phyloP scores from a whole-genome alignment of 2,888 invertebrate species.

The Eutolmus rufibarbis region DNA sequence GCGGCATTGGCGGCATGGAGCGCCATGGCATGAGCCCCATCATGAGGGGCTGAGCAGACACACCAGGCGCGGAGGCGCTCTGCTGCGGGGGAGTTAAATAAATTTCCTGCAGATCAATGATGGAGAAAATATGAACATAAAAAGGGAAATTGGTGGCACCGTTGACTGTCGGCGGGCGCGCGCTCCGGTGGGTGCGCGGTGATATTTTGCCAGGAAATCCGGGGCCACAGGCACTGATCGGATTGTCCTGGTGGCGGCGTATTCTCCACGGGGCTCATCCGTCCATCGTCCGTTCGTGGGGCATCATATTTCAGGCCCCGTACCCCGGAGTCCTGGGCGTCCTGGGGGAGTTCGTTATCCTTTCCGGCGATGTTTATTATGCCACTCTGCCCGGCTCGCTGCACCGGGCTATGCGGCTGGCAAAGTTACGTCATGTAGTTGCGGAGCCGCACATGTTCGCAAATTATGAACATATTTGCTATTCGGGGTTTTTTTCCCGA shows the following conservation, averaged over 20 bases:
- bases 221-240: constrained; percentile 1
- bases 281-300: neutral
- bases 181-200: neutral
- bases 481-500: neutral
- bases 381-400: neutral
- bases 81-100: neutral
- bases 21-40: neutral
- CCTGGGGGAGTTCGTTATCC: constrained; percentile 23
- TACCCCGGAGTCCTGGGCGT: neutral
- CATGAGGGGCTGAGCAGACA: neutral
- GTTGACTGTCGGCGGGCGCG: constrained; percentile 7
- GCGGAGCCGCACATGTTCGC: neutral
- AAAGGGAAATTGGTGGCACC: constrained; percentile 36
- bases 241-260: constrained; percentile 7
- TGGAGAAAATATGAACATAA: constrained; percentile 35
- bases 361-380: constrained; percentile 21
- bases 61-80: too few species aligned
- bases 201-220: constrained; percentile 15
- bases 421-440: neutral
- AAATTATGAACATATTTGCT: neutral
- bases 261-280: neutral
- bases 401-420: neutral
- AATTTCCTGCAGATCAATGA: constrained; percentile 40
- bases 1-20: neutral
- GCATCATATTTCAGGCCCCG: neutral